Evolutionary conservation across 2,113 vertebrate species (phyloP), one percentile per base, ranked within the genome.

Genomic region (Calonectris borealis): DNA sequence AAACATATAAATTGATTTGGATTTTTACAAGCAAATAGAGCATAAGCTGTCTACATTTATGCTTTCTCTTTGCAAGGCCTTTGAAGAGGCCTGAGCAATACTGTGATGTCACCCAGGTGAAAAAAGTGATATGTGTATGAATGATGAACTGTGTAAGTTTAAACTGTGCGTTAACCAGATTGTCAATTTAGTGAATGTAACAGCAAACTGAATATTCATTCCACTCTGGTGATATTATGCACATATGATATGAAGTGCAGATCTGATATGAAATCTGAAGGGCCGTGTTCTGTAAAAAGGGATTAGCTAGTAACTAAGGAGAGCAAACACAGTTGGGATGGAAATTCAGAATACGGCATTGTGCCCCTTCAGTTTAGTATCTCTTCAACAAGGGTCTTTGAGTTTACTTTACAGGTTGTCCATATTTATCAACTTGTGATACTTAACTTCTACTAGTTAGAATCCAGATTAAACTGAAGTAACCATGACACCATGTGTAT

Each of bases 91-190:
- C 40, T 78, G 75, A 97, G 76, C 96, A 97, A 49, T 91, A 84
- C 44, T 96, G 94, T 80, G 78, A 97, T 58, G 51, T 97, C 49
- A 98, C 91, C 8, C 72, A 94, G 46, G 96, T 95, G 84, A 98
- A 95, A 85, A 98, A 95, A 98, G 96, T 81, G 90, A 97, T 52
- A 17, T 96, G 83, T 94, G 88, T 46, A 95, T 96, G 46, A 99
- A 98, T 79, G 98, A 99, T 83, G 98, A 98, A 62, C 80, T 98
- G 97, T 98, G 97, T 98, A 97, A 97, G 98, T 98, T 83, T 79
- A 80, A 66, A 52, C 8, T 52, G 15, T n/a, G 25, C 4, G 1
- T 48, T 91, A 68, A 75, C 4, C 52, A 71, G 18, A 68, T 3
- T 38, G 31, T 46, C 21, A 52, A 54, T 64, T 83, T 61, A 72